Evolutionary conservation across 2,888 invertebrate genomes (phyloP).

Genomic region (Xestoiulus laeticollis): DNA sequence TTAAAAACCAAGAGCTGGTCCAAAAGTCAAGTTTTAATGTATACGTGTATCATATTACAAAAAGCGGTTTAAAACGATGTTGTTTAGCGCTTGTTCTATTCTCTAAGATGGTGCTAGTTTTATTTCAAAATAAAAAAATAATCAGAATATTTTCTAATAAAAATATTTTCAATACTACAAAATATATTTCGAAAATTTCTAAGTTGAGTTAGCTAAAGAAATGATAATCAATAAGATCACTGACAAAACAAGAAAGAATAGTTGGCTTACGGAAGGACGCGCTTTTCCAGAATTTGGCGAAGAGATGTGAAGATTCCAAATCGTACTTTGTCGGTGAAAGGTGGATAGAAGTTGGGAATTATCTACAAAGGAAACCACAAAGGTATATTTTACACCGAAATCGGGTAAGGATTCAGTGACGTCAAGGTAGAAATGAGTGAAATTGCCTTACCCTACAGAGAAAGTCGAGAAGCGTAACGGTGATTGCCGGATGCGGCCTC

Average conservation of each 20-base stretch:
- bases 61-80: too few species aligned
- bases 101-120: too few species aligned
- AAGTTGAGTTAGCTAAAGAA: not conserved
- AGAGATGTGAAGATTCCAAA: conserved; percentile 84
- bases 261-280: conserved; percentile 75
- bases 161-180: too few species aligned
- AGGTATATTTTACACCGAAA: not conserved
- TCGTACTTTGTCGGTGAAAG: conserved; percentile 79
- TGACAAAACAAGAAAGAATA: conserved; percentile 44
- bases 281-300: conserved; percentile 87
- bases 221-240: conserved; percentile 25
- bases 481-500: conserved; percentile 89
- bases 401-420: not conserved
- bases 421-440: not conserved
- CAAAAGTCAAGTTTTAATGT: too few species aligned
- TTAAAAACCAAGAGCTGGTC: too few species aligned
- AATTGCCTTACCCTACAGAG: conserved; percentile 73
- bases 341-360: conserved; percentile 85
- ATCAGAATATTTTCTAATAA: too few species aligned
- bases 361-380: conserved; percentile 69
- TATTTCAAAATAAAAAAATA: too few species aligned
- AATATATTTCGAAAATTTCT: too few species aligned
- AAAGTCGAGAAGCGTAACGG: conserved; percentile 89
- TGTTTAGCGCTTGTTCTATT: too few species aligned
- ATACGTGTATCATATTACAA: too few species aligned